phyloP scores from a whole-genome alignment of 2,113 vertebrate species.

The Tamias sibiricus region DNA sequence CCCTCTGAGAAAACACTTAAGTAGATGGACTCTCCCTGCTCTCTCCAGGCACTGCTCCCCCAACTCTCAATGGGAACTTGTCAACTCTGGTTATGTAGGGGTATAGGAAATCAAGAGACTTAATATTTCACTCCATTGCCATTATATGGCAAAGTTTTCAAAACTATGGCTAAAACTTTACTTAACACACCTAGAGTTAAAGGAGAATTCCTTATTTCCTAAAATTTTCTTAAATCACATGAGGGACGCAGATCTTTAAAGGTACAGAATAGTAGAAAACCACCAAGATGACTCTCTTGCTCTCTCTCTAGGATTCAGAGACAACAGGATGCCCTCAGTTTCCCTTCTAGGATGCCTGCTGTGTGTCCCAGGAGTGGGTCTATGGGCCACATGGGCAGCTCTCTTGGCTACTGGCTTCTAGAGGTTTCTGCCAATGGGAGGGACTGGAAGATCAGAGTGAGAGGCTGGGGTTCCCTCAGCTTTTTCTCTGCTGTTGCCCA shows the following conservation, averaged over 20 bases:
- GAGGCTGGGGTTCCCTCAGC: background rate
- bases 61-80: background rate
- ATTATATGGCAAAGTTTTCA: background rate
- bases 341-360: background rate
- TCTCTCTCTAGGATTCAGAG: background rate
- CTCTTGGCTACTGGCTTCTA: background rate
- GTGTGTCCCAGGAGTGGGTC: background rate
- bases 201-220: background rate
- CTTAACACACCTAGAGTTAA: background rate
- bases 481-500: too few relatives aligned
- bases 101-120: background rate
- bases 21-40: background rate
- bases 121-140: background rate
- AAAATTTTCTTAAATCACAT: background rate
- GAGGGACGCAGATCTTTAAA: background rate
- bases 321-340: background rate
- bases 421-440: background rate
- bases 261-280: background rate
- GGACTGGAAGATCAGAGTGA: background rate
- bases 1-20: conserved; percentile 13
- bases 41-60: background rate
- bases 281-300: background rate
- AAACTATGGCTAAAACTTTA: background rate
- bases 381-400: rapidly evolving
- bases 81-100: background rate